Percentiles rank a stretch among this genome's conserved stretches.
These are phyloP conservation scores for Notiomystis cincta DNA, from an alignment of 2,113 vertebrate genomes.

Conservation along the genomic window DNA sequence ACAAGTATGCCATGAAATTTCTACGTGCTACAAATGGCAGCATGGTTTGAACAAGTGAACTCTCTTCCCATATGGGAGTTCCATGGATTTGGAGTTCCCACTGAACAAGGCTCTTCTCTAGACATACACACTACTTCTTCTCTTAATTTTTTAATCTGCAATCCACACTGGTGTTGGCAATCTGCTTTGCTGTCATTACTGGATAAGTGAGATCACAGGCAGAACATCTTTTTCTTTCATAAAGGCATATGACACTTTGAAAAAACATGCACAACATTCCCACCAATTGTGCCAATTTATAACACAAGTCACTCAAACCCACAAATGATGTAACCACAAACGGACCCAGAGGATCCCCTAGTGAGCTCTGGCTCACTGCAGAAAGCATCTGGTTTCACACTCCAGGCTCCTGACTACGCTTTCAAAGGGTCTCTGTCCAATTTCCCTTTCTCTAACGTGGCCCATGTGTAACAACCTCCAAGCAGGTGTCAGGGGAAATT, in stretches of 20 bases:
- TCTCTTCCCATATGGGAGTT: slow-evolving; percentile 14
- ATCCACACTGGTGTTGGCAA: background rate
- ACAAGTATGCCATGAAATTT: background rate
- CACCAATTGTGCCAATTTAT: slow-evolving; percentile 42
- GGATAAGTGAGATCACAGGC: slow-evolving; percentile 39
- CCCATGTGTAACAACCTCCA: slow-evolving; percentile 14
- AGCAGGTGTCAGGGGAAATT: slow-evolving; percentile 54
- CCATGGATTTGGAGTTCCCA: slow-evolving; percentile 22
- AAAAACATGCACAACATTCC: background rate
- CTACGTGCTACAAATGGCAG: background rate
- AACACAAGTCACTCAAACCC: slow-evolving; percentile 35
- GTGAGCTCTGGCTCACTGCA: background rate
- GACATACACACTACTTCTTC: background rate
- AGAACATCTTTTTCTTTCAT: slow-evolving; percentile 33
- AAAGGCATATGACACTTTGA: background rate
- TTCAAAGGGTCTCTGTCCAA: slow-evolving; percentile 38
- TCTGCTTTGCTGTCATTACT: slow-evolving; percentile 9
- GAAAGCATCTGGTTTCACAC: slow-evolving; percentile 37
- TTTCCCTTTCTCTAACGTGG: background rate
- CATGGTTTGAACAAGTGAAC: slow-evolving; percentile 39
- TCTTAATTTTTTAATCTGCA: slow-evolving; percentile 24
- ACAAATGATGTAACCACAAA: background rate
- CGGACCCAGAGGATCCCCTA: background rate
- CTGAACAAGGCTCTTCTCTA: slow-evolving; percentile 26
- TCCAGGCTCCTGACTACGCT: background rate